Conservation (phyloP, 2,797 vertebrate species). For the Cyprinodon diabolis region DNA sequence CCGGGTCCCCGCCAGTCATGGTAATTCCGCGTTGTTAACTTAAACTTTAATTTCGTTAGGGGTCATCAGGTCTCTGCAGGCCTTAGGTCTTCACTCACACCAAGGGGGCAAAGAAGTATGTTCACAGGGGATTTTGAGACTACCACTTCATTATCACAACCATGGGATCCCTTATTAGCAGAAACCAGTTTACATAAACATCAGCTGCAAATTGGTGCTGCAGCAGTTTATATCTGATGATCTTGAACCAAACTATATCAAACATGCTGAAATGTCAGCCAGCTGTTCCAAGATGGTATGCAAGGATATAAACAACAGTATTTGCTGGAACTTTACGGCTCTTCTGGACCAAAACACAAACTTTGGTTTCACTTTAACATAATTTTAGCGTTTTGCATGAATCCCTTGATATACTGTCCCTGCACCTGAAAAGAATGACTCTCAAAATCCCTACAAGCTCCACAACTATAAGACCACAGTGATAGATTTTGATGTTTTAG, state of each 20-base stretch:
- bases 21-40: slow-evolving; percentile 65
- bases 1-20: slow-evolving; percentile 39
- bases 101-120: slow-evolving; percentile 52
- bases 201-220: slow-evolving; percentile 44
- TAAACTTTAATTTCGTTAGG: slow-evolving; percentile 67
- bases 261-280: not conserved
- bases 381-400: not conserved
- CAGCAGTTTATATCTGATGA: slow-evolving; percentile 45
- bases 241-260: slow-evolving; percentile 42
- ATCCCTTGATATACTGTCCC: not conserved
- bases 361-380: not conserved
- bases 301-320: too few species aligned
- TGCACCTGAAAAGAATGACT: not conserved
- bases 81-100: slow-evolving; percentile 55
- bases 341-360: too few species aligned
- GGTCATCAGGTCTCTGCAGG: slow-evolving; percentile 52
- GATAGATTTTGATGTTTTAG: not conserved
- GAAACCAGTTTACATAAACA: slow-evolving; percentile 34
- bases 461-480: not conserved
- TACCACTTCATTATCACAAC: slow-evolving; percentile 48
- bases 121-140: slow-evolving; percentile 52
- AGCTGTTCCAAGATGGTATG: too few species aligned
- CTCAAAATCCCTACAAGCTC: not conserved
- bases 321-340: not conserved
- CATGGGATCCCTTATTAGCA: slow-evolving; percentile 70